Evolutionary conservation across 2,797 vertebrate species (phyloP).

Genomic region (Pseudomugil gertrudae): DNA sequence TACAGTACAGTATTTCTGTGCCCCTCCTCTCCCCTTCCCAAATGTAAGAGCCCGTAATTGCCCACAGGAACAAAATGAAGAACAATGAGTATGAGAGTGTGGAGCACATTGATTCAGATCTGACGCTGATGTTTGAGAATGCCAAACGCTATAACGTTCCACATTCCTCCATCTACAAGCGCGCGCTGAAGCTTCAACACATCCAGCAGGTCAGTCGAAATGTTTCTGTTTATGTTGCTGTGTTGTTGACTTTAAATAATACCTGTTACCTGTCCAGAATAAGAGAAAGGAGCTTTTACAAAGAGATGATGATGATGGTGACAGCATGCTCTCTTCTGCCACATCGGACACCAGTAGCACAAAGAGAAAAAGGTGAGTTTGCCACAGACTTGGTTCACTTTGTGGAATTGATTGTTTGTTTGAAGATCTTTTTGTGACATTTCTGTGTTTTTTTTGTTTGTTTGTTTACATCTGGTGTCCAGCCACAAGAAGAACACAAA

Average conservation of each 20-base stretch:
- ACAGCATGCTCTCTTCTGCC: conserved; percentile 97
- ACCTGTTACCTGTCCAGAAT: conserved; percentile 79
- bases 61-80: conserved; percentile 92
- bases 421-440: neutral
- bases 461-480: conserved; percentile 17
- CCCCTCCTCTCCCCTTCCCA: conserved; percentile 61
- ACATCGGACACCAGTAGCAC: conserved; percentile 93
- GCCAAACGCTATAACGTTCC: conserved; percentile 97
- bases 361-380: conserved; percentile 92
- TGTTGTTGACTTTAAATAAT: neutral
- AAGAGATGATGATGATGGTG: conserved; percentile 94
- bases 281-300: conserved; percentile 95
- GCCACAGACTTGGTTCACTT: neutral
- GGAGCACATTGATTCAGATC: conserved; percentile 93
- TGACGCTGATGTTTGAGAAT: conserved; percentile 97
- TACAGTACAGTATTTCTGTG: conserved; percentile 68
- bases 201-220: conserved; percentile 90
- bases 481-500: conserved; percentile 96
- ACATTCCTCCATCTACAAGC: conserved; percentile 96
- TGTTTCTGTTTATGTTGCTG: too few species aligned
- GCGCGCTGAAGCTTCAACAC: conserved; percentile 95
- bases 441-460: neutral
- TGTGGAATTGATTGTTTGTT: neutral
- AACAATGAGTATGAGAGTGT: conserved; percentile 94
- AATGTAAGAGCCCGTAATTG: conserved; percentile 67